These are phyloP conservation scores for Sitophilus oryzae DNA, from an alignment of 1,140 invertebrate species.

Conservation along the genomic window DNA sequence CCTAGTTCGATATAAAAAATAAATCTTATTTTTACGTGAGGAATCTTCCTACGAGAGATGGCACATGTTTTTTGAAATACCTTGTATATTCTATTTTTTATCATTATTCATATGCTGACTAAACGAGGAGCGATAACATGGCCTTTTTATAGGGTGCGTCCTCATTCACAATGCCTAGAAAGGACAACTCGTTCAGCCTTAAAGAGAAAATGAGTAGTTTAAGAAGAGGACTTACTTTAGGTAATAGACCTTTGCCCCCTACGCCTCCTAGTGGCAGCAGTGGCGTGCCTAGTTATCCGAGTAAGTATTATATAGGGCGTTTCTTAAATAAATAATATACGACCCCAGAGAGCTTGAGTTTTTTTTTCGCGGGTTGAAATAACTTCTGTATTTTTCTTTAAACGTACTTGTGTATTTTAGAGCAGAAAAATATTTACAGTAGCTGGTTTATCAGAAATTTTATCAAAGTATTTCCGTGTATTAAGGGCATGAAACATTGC, in stretches of 20 bases:
- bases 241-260: conserved; percentile 39
- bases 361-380: too few relatives aligned
- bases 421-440: too few relatives aligned
- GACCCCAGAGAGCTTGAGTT: too few relatives aligned
- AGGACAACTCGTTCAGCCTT: conserved; percentile 34
- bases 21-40: too few relatives aligned
- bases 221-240: conserved; percentile 34
- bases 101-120: not conserved
- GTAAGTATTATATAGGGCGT: conserved; percentile 19
- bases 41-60: too few relatives aligned
- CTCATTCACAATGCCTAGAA: conserved; percentile 32
- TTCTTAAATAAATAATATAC: conserved; percentile 2
- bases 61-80: too few relatives aligned
- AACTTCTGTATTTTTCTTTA: not conserved
- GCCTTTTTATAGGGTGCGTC: conserved; percentile 32
- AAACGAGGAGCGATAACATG: conserved; percentile 36
- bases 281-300: conserved; percentile 20
- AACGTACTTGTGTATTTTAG: not conserved
- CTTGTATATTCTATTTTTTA: too few relatives aligned
- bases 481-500: too few relatives aligned
- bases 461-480: too few relatives aligned
- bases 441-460: too few relatives aligned
- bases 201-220: conserved; percentile 41
- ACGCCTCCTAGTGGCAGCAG: conserved; percentile 29
- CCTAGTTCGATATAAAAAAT: too few relatives aligned